Evolutionary conservation across 2,888 invertebrate genomes (phyloP), one percentile per base, ranked within the genome.

Genomic region (Mechanitis mazaeus): DNA sequence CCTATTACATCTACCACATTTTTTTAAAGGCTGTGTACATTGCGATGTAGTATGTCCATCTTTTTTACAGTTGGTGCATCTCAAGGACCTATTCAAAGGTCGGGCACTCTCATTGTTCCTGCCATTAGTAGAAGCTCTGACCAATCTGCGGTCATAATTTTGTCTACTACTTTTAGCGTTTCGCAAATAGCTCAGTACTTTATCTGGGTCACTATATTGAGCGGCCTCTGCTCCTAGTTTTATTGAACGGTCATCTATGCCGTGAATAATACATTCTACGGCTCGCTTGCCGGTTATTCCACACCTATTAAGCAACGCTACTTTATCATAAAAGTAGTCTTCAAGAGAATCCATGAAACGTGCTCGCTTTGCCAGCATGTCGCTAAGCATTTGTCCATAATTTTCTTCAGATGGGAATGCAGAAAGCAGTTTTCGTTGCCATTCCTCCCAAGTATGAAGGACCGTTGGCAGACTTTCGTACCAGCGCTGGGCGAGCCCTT

Each of bases 381-480:
- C 50, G 20, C n/a, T 20, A 4, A 50, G 11, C 3, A 38, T 20
- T 9, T 50, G 35, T 7, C 33, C 58, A 47, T 58, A 58, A 28
- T 58, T 58, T 35, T 58, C 35, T 20, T 58, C 58, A 50, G 33
- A 20, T 1, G 50, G 58, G n/a, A 58, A 58, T 5, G 58, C 58
- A 35, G 20, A 12, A 1, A 46, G 3, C 3, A 58, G 28, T n/a
- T 58, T 58, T 5, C 11, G 28, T 35, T 58, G 50, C 58, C 58
- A 58, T 50, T 58, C 20, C 3, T 47, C 4, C 58, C 58, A 58
- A 12, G 35, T 12, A 38, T 6, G 47, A 2, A 47, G 12, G 20
- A 58, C n/a, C n/a, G 35, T 50, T n/a, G 33, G 5, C 6, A 50
- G 35, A 5, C 58, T 38, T 20, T 47, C 35, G 11, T 47, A 58